Conservation (phyloP, 2,888 invertebrate species). For the Bibio marci region DNA sequence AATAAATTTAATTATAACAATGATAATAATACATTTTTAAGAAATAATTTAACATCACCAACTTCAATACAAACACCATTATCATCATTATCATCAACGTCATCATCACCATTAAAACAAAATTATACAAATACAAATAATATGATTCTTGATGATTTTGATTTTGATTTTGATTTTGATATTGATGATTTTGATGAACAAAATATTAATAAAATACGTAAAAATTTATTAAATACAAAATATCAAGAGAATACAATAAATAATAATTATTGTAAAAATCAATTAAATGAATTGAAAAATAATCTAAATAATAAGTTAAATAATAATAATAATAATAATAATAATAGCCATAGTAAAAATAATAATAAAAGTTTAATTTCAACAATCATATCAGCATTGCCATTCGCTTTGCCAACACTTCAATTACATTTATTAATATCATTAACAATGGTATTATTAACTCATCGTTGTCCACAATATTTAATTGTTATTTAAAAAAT, state of each 20-base stretch:
- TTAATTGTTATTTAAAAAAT: slow-evolving; percentile 12
- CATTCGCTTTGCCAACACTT: slow-evolving; percentile 28
- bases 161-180: not conserved
- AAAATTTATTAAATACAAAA: slow-evolving; percentile 9
- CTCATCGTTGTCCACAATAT: slow-evolving; percentile 45
- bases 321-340: slow-evolving; percentile 4
- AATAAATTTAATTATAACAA: slow-evolving; percentile 5
- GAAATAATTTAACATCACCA: not conserved
- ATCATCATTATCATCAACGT: not conserved
- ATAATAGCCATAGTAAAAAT: slow-evolving; percentile 4
- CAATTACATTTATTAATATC: slow-evolving; percentile 48
- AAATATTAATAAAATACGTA: slow-evolving; percentile 9
- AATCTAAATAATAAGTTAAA: not conserved
- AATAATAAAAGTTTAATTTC: slow-evolving; percentile 2
- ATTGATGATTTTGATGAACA: slow-evolving; percentile 6
- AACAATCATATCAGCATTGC: slow-evolving; percentile 8
- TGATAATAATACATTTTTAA: not conserved
- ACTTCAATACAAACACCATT: not conserved
- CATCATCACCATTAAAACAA: not conserved
- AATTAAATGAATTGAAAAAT: slow-evolving; percentile 1
- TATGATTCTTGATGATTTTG: not conserved
- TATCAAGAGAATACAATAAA: slow-evolving; percentile 2
- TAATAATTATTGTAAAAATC: not conserved
- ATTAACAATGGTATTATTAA: slow-evolving; percentile 45
- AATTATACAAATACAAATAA: not conserved